phyloP scores from a whole-genome alignment of 2,113 vertebrate species.

The Podarcis muralis region DNA sequence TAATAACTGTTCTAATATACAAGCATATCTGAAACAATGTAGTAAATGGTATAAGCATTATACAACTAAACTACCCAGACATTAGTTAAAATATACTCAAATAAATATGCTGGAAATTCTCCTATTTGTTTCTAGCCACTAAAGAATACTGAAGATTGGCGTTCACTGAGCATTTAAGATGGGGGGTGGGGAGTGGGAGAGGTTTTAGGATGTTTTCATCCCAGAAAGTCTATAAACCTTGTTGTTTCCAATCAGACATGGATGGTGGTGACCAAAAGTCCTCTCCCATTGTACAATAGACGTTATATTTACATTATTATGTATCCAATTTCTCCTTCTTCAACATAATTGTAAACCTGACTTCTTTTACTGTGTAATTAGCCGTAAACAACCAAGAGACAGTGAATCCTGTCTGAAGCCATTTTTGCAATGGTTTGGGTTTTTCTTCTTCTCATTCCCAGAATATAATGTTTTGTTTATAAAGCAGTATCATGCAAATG shows the following conservation, averaged over 20 bases:
- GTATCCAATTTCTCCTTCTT: slow-evolving; percentile 57
- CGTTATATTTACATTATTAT: slow-evolving; percentile 59
- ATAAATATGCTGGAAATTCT: slow-evolving; percentile 58
- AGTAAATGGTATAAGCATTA: slow-evolving; percentile 64
- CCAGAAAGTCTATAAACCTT: slow-evolving; percentile 55
- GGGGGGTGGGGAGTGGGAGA: slow-evolving; percentile 29
- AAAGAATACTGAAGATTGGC: slow-evolving; percentile 59
- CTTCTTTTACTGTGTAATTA: slow-evolving; percentile 63
- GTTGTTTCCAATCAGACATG: slow-evolving; percentile 54
- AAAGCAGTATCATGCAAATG: slow-evolving; percentile 35
- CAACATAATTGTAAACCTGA: slow-evolving; percentile 57
- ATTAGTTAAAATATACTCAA: slow-evolving; percentile 63
- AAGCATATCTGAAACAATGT: slow-evolving; percentile 59
- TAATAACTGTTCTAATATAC: slow-evolving; percentile 64
- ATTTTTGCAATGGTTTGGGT: slow-evolving; percentile 51
- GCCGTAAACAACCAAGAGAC: slow-evolving; percentile 53
- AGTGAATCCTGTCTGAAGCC: slow-evolving; percentile 9
- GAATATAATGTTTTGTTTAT: slow-evolving; percentile 52
- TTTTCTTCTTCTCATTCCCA: slow-evolving; percentile 15
- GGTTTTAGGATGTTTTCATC: slow-evolving; percentile 54
- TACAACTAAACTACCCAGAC: slow-evolving; percentile 70
- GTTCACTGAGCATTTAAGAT: slow-evolving; percentile 47
- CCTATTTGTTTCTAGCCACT: slow-evolving; percentile 67
- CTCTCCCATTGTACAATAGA: slow-evolving; percentile 51
- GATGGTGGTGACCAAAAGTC: slow-evolving; percentile 47